phyloP scores from a whole-genome alignment of 2,797 vertebrate genomes.

The Hipposideros larvatus region DNA sequence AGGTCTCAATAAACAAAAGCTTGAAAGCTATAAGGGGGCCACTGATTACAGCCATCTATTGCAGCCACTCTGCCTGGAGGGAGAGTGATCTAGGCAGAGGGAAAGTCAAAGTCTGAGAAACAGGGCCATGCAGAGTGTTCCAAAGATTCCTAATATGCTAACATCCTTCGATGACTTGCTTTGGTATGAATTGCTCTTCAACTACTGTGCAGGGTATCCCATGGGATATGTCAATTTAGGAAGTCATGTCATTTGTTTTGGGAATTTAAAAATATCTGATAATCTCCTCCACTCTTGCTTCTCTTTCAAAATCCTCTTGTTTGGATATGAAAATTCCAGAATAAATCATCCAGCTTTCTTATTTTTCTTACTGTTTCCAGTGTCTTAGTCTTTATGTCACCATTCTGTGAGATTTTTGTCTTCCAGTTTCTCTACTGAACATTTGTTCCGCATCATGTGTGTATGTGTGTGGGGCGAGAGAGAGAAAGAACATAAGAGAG shows the following conservation, averaged over 20 bases:
- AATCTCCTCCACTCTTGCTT: not conserved
- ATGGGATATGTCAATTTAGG: not conserved
- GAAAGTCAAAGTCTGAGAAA: not conserved
- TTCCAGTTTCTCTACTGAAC: not conserved
- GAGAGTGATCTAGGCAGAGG: not conserved
- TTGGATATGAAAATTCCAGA: not conserved
- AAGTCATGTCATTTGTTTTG: not conserved
- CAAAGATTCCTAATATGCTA: not conserved
- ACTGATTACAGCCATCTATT: not conserved
- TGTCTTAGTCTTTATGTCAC: not conserved
- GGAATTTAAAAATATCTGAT: not conserved
- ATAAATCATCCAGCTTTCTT: not conserved
- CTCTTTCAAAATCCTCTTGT: not conserved
- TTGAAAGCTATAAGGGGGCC: not conserved
- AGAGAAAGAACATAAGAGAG: not conserved
- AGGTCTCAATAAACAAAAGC: not conserved
- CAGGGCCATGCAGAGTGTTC: not conserved
- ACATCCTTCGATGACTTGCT: not conserved
- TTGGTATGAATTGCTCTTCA: not conserved
- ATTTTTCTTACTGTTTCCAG: not conserved
- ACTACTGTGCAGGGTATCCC: not conserved
- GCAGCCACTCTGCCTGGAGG: not conserved
- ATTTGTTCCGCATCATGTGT: not conserved
- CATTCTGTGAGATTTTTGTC: not conserved
- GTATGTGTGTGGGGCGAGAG: not conserved